phyloP scores from a whole-genome alignment of 92 coral and sea anemone species.

The Paragorgia papillata region DNA sequence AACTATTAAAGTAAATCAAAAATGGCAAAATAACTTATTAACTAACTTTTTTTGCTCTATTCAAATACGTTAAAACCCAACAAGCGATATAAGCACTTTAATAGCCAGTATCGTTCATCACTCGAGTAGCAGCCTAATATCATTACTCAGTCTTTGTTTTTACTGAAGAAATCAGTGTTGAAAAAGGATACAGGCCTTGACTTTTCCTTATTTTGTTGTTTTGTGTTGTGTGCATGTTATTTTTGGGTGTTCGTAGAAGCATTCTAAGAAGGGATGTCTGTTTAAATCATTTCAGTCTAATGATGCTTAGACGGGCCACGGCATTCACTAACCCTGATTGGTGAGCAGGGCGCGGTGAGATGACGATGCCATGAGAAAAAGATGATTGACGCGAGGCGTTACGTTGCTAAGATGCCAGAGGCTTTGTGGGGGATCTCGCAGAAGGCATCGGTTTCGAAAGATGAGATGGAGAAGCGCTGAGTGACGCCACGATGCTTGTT shows the following conservation, averaged over 20 bases:
- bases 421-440: conserved; percentile 14
- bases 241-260: not conserved
- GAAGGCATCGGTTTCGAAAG: not conserved
- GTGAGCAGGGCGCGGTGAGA: conserved; percentile 36
- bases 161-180: no score
- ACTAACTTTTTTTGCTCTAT: no score
- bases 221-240: not conserved
- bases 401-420: conserved; percentile 15
- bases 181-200: no score
- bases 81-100: no score
- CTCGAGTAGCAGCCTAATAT: no score
- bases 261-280: conserved; percentile 25
- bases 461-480: not conserved
- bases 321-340: conserved; percentile 29
- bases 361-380: conserved; percentile 22
- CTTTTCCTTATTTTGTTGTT: not conserved
- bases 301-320: conserved; percentile 28
- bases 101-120: no score
- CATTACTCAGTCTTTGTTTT: no score
- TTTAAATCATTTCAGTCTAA: conserved; percentile 45
- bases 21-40: no score
- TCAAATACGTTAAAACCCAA: no score
- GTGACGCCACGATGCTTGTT: not conserved
- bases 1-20: no score
- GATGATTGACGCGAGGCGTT: not conserved